Evolutionary conservation across 1,140 invertebrate species (phyloP).

Genomic region (Macrobrachium nipponense): DNA sequence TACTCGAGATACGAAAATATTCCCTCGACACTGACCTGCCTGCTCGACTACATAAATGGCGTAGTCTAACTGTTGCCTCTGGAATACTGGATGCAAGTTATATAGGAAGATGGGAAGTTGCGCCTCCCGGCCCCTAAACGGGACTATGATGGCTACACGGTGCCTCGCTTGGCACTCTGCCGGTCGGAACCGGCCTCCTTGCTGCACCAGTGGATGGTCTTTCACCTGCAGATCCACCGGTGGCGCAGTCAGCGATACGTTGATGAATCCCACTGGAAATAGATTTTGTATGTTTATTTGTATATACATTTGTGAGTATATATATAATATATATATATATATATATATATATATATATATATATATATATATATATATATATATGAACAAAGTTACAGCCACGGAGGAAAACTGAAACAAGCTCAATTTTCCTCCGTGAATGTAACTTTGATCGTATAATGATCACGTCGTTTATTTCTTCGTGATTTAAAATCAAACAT

Average conservation of each 20-base stretch:
- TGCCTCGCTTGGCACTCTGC: slow-evolving; percentile 79
- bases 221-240: slow-evolving; percentile 21
- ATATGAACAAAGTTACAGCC: no score
- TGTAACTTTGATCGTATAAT: no score
- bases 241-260: slow-evolving; percentile 14
- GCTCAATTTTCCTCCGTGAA: no score
- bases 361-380: no score
- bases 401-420: no score
- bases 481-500: no score
- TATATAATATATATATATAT: no score
- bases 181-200: slow-evolving; percentile 83
- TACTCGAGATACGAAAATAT: no score
- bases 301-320: no score
- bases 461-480: no score
- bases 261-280: slow-evolving; percentile 32
- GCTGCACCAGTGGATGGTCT: slow-evolving; percentile 24
- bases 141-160: slow-evolving; percentile 89
- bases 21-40: slow-evolving; percentile 71
- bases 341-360: no score
- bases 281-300: no score
- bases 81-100: slow-evolving; percentile 78
- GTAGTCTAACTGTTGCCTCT: slow-evolving; percentile 92
- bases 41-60: slow-evolving; percentile 95
- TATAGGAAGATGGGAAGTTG: slow-evolving; percentile 31
- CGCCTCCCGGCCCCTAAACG: slow-evolving; percentile 89